Percentiles rank a stretch among this genome's conserved stretches.
Conservation (phyloP, 2,888 invertebrate species). For the Hermaeophaga mercurialis region DNA sequence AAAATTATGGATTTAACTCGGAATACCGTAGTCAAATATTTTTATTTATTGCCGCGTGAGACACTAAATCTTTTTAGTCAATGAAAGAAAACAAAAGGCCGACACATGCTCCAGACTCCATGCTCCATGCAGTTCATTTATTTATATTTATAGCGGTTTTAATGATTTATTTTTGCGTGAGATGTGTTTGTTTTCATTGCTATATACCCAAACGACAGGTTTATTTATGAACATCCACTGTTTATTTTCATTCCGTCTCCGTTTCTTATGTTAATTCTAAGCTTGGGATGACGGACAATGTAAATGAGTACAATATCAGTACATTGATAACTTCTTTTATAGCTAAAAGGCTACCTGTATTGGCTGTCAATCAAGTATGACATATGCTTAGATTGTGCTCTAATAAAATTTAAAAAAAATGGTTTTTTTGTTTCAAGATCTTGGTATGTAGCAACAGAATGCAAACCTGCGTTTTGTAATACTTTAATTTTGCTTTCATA, state of each 20-base stretch:
- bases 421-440: no score
- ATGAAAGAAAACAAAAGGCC: conserved; percentile 25
- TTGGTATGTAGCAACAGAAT: no score
- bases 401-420: no score
- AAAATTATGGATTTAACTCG: not conserved
- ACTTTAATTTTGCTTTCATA: no score
- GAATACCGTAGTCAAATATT: not conserved
- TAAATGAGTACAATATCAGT: conserved; percentile 21
- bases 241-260: conserved; percentile 33
- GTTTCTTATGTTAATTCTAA: conserved; percentile 31
- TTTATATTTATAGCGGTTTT: conserved; percentile 40
- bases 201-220: conserved; percentile 33
- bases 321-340: not conserved
- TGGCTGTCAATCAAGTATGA: not conserved
- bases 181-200: conserved; percentile 46
- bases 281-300: conserved; percentile 21
- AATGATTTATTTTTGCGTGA: conserved; percentile 50
- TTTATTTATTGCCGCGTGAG: conserved; percentile 6
- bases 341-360: conserved; percentile 1
- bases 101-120: conserved; percentile 20
- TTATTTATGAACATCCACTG: conserved; percentile 35
- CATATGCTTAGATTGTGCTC: no score
- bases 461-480: no score
- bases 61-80: conserved; percentile 20
- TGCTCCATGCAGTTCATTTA: conserved; percentile 31